Evolutionary conservation across 2,797 vertebrate species (phyloP), one percentile per base, ranked within the genome.

Genomic region (Schizopygopsis pylzovi): DNA sequence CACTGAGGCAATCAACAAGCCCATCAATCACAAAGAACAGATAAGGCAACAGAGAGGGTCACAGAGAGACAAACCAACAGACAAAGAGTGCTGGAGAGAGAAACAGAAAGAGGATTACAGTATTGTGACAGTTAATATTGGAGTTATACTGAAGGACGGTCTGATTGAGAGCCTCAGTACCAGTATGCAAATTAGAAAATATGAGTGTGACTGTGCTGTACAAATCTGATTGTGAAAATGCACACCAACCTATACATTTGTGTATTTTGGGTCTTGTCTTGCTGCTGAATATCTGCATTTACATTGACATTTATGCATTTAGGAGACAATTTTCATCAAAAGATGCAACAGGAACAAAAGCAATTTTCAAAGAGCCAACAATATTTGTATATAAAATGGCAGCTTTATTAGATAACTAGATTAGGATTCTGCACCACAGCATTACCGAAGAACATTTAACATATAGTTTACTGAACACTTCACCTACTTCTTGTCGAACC

Each of bases 221-320:
- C 73, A 54, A 79, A 82, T 89, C 85, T 90, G 90, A 83, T 84
- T 78, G 73, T 22, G 28, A 65, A 71, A 81, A 75, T n/a, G 13
- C 33, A 70, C 28, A 70, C 28, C 11, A 25, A 43, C 9, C 49
- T 1, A 13, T 28, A 41, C 43, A 25, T 72, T 25, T 18, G 8
- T 72, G 49, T 71, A 16, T 56, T 52, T 39, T 37, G 18, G 0
- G 28, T 47, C 25, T 73, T 47, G 28, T 47, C 25, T 73, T 47
- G 49, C 28, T 71, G 15, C 25, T 75, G 45, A 33, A 75, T 75
- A 63, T 63, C 59, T 63, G n/a, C 25, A 28, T 63, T 63, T 63
- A 28, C 61, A 63, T 7, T 28, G 6, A 65, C 61, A 33, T 65
- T 65, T 65, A 28, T 15, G 13, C 13, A 65, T 65, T 65, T 15